Evolutionary conservation across 2,113 vertebrate species (phyloP), one percentile per base, ranked within the genome.

Genomic region (Dasypus novemcinctus): DNA sequence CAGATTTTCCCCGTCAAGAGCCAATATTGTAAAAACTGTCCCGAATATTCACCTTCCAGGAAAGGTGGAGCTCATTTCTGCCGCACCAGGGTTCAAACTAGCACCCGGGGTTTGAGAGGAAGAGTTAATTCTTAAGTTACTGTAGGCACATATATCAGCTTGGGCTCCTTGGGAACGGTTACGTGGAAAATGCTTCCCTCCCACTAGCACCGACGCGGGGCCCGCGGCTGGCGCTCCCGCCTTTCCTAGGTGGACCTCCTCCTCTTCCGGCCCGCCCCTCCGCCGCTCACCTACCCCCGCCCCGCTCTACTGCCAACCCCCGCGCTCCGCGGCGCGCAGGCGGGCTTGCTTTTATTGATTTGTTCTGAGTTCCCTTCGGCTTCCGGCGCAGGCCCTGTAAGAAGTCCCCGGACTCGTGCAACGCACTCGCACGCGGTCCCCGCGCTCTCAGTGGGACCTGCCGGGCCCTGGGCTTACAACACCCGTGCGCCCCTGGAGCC

Each of bases 201-300:
- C 2, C 4, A 10, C 9, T 2, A 29, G 63, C 83, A 25, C 7
- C 4, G 1, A 61, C 46, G 27, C 18, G 27, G 7, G 59, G 54
- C 54, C 63, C 25, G 2, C 29, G 0, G 9, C 74, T 29, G 3
- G 10, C 2, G 31, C 63, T 71, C 23, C 38, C 63, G 29, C 68
- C 25, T 52, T 41, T 36, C 9, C 52, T 9, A 17, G 29, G 10
- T 12, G 23, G 0, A 17, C 23, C 33, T 2, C 59, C 33, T 14
- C n/a, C 10, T 36, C 20, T 71, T 23, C 66, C 72, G 1, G 57
- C 43, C 14, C 1, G 1, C 31, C 29, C 13, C n/a, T 20, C 0
- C 0, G 4, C 10, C 18, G 7, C 46, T 10, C 21, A 8, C 9
- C 17, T 15, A 3, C 20, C 49, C 23, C 0, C n/a, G n/a, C n/a